These are phyloP conservation scores for Amphiura filiformis DNA, from an alignment of 35 echinoderm and acorn worm genomes.

Conservation along the genomic window DNA sequence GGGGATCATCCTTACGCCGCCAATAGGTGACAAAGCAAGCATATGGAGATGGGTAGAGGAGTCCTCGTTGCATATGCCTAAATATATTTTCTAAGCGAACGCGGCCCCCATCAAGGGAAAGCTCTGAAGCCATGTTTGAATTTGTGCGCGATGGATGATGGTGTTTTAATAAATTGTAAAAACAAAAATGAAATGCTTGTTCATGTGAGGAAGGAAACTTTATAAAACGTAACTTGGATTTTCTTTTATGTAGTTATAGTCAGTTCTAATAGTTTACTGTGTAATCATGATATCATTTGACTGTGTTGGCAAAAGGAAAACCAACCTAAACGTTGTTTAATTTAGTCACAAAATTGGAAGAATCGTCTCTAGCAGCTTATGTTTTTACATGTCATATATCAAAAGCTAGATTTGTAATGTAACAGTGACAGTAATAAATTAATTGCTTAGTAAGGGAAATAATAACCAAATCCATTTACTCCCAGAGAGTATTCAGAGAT, in stretches of 20 bases:
- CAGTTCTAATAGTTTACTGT: not conserved
- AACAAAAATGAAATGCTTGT: not conserved
- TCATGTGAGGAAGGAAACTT: not conserved
- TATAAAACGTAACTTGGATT: not conserved
- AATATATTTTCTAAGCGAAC: not conserved
- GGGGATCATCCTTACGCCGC: not conserved
- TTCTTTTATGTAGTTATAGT: not conserved
- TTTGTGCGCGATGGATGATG: not conserved
- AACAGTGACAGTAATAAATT: not conserved
- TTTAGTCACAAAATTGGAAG: not conserved
- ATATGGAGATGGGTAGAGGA: not conserved
- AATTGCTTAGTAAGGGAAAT: not conserved
- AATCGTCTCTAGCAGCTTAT: not conserved
- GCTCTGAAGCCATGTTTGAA: conserved; percentile 11
- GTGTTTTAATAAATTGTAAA: not conserved
- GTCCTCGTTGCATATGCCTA: not conserved
- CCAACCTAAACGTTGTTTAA: not conserved
- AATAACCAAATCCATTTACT: not conserved
- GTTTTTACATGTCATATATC: not conserved
- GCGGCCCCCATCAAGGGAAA: not conserved
- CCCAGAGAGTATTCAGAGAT: not conserved
- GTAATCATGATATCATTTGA: not conserved
- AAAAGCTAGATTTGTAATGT: not conserved
- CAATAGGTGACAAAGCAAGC: conserved; percentile 10
- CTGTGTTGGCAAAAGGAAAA: not conserved